Evolutionary conservation across 2,113 vertebrate genomes (phyloP), one percentile per base, ranked within the genome.

Genomic region (Taurulus bubalis): DNA sequence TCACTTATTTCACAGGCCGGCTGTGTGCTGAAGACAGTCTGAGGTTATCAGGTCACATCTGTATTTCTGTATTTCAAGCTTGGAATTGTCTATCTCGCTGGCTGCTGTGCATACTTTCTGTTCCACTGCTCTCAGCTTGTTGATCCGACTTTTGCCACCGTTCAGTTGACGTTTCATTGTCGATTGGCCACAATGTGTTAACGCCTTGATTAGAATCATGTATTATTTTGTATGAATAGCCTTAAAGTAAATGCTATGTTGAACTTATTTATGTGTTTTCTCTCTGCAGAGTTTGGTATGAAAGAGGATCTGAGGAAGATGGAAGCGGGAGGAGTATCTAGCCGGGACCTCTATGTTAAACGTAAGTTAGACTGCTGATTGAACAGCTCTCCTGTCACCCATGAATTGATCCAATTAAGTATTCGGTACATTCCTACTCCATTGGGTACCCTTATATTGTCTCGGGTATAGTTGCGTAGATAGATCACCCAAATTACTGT

Each of bases 341-440:
- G 97, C 82, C 93, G 94, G 79, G 97, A 99, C 0, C 96, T 99
- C 56, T 99, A 99, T 42, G 96, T 97, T n/a, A 99, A 99, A 95
- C 95, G 98, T 99, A 89, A 98, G 98, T 89, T 59, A 58, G 6
- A n/a, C 28, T 58, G 7, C 26, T 38, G 8, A 20, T 32, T 32
- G 32, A 38, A 42, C 28, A 32, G 10, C 18, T 80, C 40, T 83
- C 11, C 38, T 56, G 40, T 32, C 76, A 1, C 9, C 9, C 1
- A 8, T 66, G n/a, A 55, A 67, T 28, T 65, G 2, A 38, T 77
- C 28, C 0, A 68, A 0, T 65, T 0, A 58, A 58, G 3, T 36
- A 32, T 36, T 63, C 32, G n/a, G 20, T 62, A 40, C 8, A 58
- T 34, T 62, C 12, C 2, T 36, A 1, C 10, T 68, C 36, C 38